Percentiles rank a stretch among this genome's conserved stretches.
Conservation (phyloP, 2,113 vertebrate species). For the Myiozetetes cayanensis region DNA sequence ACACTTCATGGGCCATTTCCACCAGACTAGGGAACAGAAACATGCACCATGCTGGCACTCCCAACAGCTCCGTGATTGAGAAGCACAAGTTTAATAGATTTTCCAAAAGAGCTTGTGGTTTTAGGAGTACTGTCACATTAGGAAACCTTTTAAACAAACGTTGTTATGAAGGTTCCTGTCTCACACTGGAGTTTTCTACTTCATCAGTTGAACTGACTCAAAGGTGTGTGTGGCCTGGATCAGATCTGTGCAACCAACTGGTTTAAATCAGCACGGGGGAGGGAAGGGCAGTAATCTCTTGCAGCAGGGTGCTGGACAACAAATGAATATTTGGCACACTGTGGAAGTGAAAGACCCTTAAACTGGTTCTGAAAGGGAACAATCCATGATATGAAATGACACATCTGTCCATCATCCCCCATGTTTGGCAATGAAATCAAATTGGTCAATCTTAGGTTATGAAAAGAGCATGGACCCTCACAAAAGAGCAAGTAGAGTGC, state of each 20-base stretch:
- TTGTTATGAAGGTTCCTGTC: not conserved
- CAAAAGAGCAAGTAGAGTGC: not conserved
- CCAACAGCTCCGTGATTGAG: not conserved
- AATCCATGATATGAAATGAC: not conserved
- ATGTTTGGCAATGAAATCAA: not conserved
- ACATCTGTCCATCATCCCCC: not conserved
- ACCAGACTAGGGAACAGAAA: not conserved
- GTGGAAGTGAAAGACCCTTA: not conserved
- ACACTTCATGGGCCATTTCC: not conserved
- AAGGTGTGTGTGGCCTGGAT: not conserved
- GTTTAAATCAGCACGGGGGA: not conserved
- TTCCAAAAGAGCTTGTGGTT: not conserved
- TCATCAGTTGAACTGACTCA: not conserved
- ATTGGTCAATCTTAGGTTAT: not conserved
- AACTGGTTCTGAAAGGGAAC: not conserved
- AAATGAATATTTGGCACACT: not conserved
- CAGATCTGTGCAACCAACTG: not conserved
- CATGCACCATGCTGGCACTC: not conserved
- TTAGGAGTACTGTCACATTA: not conserved
- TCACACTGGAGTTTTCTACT: not conserved
- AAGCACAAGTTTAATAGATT: not conserved
- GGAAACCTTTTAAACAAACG: not conserved
- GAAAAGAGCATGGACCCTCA: not conserved
- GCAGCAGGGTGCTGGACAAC: not conserved
- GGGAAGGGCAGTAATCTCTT: not conserved